phyloP scores from a whole-genome alignment of 2,888 invertebrate species.

The Anorthoa munda region DNA sequence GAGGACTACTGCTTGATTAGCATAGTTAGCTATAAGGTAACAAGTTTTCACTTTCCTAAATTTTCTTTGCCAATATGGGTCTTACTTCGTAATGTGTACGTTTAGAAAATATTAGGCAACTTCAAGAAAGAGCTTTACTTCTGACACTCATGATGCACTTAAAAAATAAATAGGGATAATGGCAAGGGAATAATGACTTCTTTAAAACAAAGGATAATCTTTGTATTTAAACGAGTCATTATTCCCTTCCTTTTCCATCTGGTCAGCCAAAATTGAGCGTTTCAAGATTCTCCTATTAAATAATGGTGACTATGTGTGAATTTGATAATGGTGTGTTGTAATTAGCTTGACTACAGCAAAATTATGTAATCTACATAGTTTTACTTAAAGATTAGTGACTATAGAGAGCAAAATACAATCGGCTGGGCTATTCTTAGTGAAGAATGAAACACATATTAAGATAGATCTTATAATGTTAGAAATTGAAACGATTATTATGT shows the following conservation, averaged over 20 bases:
- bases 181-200: too few relatives aligned
- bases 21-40: too few relatives aligned
- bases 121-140: too few relatives aligned
- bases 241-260: not conserved
- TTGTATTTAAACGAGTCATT: too few relatives aligned
- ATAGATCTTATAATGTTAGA: not conserved
- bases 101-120: too few relatives aligned
- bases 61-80: too few relatives aligned
- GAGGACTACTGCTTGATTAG: too few relatives aligned
- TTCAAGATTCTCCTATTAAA: not conserved
- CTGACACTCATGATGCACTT: too few relatives aligned
- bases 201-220: not conserved
- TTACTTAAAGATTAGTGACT: not conserved
- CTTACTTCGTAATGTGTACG: too few relatives aligned
- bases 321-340: not conserved
- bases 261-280: not conserved
- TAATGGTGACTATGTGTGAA: not conserved
- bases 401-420: not conserved
- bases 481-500: not conserved
- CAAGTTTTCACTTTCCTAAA: too few relatives aligned
- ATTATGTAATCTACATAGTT: not conserved
- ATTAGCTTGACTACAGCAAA: too few relatives aligned
- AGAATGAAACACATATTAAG: not conserved
- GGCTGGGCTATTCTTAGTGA: not conserved
- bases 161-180: too few relatives aligned